phyloP scores from a whole-genome alignment of 2,113 vertebrate genomes.

The Nothocercus julius region DNA sequence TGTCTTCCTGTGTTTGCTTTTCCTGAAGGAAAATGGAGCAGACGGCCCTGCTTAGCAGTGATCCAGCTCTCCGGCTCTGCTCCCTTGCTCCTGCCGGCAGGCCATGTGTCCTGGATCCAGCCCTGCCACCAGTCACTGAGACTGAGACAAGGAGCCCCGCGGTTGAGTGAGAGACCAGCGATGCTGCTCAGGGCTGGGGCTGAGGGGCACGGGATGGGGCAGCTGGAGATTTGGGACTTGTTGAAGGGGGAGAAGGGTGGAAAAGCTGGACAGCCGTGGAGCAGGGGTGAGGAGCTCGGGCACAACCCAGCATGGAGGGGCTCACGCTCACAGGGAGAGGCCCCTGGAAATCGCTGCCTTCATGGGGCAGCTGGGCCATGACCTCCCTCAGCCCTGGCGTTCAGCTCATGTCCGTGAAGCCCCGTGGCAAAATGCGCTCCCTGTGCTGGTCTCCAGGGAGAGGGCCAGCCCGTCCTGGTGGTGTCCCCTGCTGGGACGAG shows the following conservation, averaged over 20 bases:
- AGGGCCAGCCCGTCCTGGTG: neutral
- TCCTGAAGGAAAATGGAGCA: neutral
- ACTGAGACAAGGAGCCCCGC: neutral
- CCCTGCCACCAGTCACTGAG: neutral
- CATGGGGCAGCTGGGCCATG: neutral
- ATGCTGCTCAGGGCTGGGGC: neutral
- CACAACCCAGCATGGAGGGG: neutral
- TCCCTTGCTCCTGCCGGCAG: neutral
- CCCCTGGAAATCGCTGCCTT: neutral
- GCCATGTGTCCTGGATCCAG: neutral
- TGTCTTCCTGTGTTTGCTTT: neutral
- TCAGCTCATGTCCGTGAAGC: neutral
- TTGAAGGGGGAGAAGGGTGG: neutral
- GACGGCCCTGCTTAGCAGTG: neutral
- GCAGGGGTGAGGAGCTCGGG: neutral
- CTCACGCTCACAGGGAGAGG: fast-evolving
- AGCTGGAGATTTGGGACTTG: neutral
- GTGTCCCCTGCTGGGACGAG: neutral
- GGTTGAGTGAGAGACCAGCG: neutral
- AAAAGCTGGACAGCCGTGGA: neutral
- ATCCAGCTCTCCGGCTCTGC: neutral
- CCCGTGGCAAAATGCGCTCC: neutral
- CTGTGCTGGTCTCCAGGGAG: neutral
- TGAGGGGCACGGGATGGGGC: neutral
- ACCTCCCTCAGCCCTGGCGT: neutral